Conservation (phyloP, 2,113 vertebrate species). For the Alectura lathami region DNA sequence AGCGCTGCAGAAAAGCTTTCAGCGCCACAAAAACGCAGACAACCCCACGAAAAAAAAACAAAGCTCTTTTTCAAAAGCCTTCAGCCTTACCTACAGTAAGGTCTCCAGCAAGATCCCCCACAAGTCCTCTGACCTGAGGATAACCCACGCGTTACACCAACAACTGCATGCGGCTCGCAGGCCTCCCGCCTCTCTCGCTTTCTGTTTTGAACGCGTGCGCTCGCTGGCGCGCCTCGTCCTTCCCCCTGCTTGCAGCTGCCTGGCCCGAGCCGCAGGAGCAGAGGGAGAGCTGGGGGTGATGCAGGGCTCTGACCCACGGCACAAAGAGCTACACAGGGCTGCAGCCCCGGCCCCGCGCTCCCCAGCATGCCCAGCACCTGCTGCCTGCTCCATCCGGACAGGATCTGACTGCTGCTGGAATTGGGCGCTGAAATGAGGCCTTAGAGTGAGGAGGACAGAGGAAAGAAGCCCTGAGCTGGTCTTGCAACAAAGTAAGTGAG, state of each 20-base stretch:
- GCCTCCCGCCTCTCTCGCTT: neutral
- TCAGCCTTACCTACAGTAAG: neutral
- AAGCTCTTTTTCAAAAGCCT: neutral
- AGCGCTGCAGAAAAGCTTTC: neutral
- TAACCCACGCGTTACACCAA: neutral
- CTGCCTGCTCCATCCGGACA: neutral
- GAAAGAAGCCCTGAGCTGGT: neutral
- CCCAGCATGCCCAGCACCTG: neutral
- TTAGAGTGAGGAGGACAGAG: neutral
- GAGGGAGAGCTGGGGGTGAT: neutral
- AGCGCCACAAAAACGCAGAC: neutral
- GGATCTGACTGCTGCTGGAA: neutral
- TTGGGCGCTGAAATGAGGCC: neutral
- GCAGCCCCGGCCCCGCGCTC: neutral
- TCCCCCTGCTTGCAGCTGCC: neutral
- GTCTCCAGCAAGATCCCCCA: neutral
- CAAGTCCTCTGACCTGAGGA: neutral
- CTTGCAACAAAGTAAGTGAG: neutral
- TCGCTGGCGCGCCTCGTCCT: neutral
- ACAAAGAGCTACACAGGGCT: accelerated
- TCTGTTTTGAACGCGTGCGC: neutral
- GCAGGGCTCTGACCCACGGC: accelerated
- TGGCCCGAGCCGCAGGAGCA: accelerated
- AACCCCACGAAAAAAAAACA: neutral
- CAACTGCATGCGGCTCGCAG: neutral